These are phyloP conservation scores for Megalops atlanticus DNA, from an alignment of 2,113 vertebrate species.

Conservation along the genomic window DNA sequence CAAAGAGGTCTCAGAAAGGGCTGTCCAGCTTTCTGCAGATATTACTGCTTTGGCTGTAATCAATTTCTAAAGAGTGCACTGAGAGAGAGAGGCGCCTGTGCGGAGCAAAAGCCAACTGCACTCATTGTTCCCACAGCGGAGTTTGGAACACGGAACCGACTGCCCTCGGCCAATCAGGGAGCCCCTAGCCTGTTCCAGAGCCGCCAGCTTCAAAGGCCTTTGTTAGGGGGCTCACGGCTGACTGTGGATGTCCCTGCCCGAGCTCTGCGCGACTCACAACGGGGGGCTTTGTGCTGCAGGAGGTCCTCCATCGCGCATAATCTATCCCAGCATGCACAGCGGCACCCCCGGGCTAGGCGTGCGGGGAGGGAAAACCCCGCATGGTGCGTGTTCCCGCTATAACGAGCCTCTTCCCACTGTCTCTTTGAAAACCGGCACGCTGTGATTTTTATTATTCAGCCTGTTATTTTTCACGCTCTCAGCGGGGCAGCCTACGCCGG, in stretches of 20 bases:
- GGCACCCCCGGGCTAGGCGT: neutral
- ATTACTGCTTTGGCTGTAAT: neutral
- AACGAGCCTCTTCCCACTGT: neutral
- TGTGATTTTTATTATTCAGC: no score
- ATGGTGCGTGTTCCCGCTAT: neutral
- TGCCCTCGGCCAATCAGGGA: neutral
- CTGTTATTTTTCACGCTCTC: no score
- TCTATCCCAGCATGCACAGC: slow-evolving; percentile 17
- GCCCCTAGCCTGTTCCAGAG: no score
- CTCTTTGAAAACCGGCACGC: no score
- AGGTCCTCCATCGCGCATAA: neutral
- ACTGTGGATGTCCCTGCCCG: neutral
- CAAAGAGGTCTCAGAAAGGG: neutral
- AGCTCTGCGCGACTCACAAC: neutral
- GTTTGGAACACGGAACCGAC: neutral
- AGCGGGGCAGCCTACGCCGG: no score
- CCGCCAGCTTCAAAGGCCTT: neutral
- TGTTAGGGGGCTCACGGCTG: neutral
- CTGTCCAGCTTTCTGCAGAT: neutral
- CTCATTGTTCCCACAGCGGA: neutral
- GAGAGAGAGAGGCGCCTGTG: neutral
- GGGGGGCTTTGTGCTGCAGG: neutral
- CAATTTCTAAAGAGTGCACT: neutral
- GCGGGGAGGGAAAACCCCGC: neutral
- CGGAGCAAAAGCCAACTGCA: neutral